These are phyloP conservation scores for Watsonalla binaria DNA, from an alignment of 2,888 invertebrate genomes.

Conservation along the genomic window DNA sequence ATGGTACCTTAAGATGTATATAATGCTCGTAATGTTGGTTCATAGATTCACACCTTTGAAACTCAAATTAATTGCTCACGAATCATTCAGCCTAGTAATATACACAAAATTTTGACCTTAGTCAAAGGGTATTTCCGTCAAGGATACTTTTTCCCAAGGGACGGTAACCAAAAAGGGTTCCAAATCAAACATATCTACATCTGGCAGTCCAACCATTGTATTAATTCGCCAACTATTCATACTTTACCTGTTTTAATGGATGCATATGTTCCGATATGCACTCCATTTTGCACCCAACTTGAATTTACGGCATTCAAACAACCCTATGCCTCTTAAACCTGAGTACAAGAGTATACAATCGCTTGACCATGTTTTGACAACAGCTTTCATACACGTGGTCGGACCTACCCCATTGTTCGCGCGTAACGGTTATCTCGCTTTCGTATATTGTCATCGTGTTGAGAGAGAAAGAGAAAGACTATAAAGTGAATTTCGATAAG, in stretches of 20 bases:
- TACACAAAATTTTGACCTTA: too few relatives aligned
- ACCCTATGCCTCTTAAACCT: slow-evolving; percentile 12
- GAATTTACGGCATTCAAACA: slow-evolving; percentile 20
- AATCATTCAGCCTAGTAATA: too few relatives aligned
- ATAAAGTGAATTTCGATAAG: background rate
- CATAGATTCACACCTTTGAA: too few relatives aligned
- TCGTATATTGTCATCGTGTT: background rate
- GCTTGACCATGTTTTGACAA: too few relatives aligned
- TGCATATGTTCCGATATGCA: slow-evolving; percentile 33
- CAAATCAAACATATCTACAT: background rate
- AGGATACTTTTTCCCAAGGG: background rate
- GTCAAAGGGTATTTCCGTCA: too few relatives aligned
- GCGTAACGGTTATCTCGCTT: background rate
- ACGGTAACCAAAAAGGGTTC: background rate
- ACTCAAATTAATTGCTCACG: too few relatives aligned
- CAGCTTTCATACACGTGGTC: slow-evolving; percentile 9
- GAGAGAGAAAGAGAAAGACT: background rate
- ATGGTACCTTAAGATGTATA: too few relatives aligned
- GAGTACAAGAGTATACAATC: too few relatives aligned
- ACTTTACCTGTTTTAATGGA: slow-evolving; percentile 25
- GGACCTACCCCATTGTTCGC: background rate
- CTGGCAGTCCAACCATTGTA: slow-evolving; percentile 9
- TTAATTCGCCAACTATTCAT: slow-evolving; percentile 28
- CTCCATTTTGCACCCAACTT: slow-evolving; percentile 9
- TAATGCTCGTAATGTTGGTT: too few relatives aligned